Percentiles rank a stretch among this genome's conserved stretches.
Conservation (phyloP, 2,113 vertebrate genomes). For the Toxotes chatareus region DNA sequence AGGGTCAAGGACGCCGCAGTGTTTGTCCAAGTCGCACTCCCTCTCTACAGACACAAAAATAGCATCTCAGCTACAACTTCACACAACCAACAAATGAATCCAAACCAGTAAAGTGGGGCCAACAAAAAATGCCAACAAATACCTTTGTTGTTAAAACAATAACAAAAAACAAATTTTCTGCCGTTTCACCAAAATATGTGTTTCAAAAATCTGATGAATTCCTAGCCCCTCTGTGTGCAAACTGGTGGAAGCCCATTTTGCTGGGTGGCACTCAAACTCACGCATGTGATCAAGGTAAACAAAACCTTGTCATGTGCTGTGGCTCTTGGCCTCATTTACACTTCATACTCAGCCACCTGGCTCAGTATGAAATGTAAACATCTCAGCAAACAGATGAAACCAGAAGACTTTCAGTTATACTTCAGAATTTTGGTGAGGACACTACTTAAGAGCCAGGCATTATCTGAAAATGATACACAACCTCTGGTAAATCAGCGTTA, state of each 20-base stretch:
- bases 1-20: slow-evolving; percentile 93
- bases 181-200: background rate
- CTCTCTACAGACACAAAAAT: slow-evolving; percentile 84
- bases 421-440: no score
- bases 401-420: no score
- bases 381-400: background rate
- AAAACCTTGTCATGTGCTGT: background rate
- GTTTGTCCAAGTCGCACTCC: slow-evolving; percentile 93
- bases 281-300: background rate
- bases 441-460: no score
- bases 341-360: background rate
- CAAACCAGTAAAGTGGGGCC: background rate
- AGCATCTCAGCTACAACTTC: slow-evolving; percentile 6
- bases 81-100: background rate
- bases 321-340: background rate
- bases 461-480: no score
- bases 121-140: background rate
- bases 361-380: background rate
- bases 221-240: background rate
- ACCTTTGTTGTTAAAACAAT: no score
- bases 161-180: background rate
- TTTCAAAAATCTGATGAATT: background rate
- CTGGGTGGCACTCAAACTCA: background rate
- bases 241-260: background rate
- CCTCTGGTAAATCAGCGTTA: no score